These are phyloP conservation scores for Eumaeus atala DNA, from an alignment of 1,140 invertebrate species.

Conservation along the genomic window DNA sequence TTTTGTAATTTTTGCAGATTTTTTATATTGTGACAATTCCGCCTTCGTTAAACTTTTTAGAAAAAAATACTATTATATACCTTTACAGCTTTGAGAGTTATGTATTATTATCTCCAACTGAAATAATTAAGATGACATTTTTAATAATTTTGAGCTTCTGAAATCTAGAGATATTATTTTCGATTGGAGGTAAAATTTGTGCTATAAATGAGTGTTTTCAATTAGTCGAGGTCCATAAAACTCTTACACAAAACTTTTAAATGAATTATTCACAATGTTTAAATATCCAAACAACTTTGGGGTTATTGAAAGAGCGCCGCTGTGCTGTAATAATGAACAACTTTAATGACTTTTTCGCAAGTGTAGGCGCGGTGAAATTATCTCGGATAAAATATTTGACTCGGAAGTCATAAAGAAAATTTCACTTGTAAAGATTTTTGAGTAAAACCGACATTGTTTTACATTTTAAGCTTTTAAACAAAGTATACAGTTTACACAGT, in stretches of 20 bases:
- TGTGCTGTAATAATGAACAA: constrained; percentile 18
- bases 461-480: constrained; percentile 17
- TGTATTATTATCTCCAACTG: no score
- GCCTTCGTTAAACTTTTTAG: no score
- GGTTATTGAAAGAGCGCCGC: constrained; percentile 18
- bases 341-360: constrained; percentile 27
- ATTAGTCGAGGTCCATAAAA: constrained; percentile 2
- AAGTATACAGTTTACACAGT: no score
- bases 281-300: constrained; percentile 12
- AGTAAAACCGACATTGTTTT: constrained; percentile 31
- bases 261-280: constrained; percentile 10
- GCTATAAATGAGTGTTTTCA: constrained; percentile 5
- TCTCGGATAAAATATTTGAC: constrained; percentile 32
- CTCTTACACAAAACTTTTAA: constrained; percentile 3
- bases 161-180: no score
- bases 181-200: not conserved
- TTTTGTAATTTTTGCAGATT: no score
- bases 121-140: no score
- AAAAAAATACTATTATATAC: no score
- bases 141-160: no score
- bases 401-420: constrained; percentile 37
- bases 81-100: no score
- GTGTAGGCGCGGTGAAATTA: constrained; percentile 27
- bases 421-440: constrained; percentile 31
- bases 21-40: no score